Base-by-base conservation (phyloP, 2,797 vertebrate species). In the Somateria mollissima region DNA sequence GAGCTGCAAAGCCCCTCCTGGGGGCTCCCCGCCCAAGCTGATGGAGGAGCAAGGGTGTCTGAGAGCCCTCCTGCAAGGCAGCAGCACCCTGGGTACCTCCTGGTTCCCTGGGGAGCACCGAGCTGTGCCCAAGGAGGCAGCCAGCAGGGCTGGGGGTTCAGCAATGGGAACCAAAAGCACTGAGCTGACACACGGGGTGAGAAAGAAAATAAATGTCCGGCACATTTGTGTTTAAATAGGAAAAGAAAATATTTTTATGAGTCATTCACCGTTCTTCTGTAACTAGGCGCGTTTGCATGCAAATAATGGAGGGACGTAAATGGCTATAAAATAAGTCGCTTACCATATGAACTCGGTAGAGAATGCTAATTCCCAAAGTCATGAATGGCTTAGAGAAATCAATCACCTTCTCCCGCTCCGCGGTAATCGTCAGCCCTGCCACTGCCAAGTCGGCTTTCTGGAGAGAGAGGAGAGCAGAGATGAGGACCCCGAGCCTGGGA, bases 351-450 rank as follows among this genome's bases (percentile, higher is more conserved):
- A 99, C 99, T 47, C 99, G 98, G 98, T 99, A 99, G 98, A 99
- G 99, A 97, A 99, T 99, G 98, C 99, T 99, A 96, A 99, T 99
- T 80, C 99, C 99, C 95, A 99, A 97, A 96, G 99, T 99, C 99
- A 99, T 99, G 98, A 98, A 99, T 2, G 99, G 99, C 96, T 99
- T 99, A 72, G 99, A 99, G 98, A 99, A 99, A 98, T 99, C 99
- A 58, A 99, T 99, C 98, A 99, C 99, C 97, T 99, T 99, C 98
- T 99, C 99, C 25, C 99, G 97, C 97, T 99, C 99, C 0, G 99
- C 99, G 1, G 99, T 99, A 93, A 99, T 99, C 76, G 99, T 99
- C 91, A 99, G 98, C 88, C 98, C 99, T 0, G 99, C 99, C 66
- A 99, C 99, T 1, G 99, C 99, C 97, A 99, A 96, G 77, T 99